Percentiles rank a stretch among this genome's conserved stretches.
phyloP scores from a whole-genome alignment of 2,888 invertebrate genomes.

The Helicoverpa assulta region DNA sequence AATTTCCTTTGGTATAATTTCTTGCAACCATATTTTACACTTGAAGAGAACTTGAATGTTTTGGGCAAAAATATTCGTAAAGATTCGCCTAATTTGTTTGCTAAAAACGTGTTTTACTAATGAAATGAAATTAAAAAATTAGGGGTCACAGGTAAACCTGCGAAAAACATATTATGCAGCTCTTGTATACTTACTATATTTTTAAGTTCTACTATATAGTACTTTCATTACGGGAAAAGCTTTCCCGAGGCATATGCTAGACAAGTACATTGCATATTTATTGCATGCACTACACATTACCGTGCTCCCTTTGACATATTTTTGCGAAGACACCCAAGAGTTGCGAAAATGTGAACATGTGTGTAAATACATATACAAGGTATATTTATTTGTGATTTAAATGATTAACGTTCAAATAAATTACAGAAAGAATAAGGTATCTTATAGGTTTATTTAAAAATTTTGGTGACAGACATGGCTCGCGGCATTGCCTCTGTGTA shows the following conservation, averaged over 20 bases:
- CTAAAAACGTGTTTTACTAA: too few species aligned
- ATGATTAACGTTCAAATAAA: slow-evolving; percentile 20
- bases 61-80: neutral
- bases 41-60: slow-evolving; percentile 20
- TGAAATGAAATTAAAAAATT: too few species aligned
- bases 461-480: too few species aligned
- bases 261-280: slow-evolving; percentile 30
- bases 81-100: neutral
- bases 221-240: slow-evolving; percentile 38
- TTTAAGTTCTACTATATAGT: neutral
- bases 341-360: slow-evolving; percentile 30
- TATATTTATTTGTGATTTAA: slow-evolving; percentile 10
- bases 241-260: slow-evolving; percentile 15
- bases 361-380: neutral
- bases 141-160: too few species aligned
- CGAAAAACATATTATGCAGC: too few species aligned
- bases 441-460: neutral
- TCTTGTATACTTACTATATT: neutral
- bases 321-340: slow-evolving; percentile 13
- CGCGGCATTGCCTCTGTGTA: neutral
- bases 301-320: slow-evolving; percentile 38
- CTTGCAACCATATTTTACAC: slow-evolving; percentile 6
- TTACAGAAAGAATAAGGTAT: slow-evolving; percentile 18
- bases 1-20: slow-evolving; percentile 38
- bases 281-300: slow-evolving; percentile 19